Evolutionary conservation across 2,113 vertebrate genomes (phyloP).

Genomic region (Coreoperca whiteheadi): DNA sequence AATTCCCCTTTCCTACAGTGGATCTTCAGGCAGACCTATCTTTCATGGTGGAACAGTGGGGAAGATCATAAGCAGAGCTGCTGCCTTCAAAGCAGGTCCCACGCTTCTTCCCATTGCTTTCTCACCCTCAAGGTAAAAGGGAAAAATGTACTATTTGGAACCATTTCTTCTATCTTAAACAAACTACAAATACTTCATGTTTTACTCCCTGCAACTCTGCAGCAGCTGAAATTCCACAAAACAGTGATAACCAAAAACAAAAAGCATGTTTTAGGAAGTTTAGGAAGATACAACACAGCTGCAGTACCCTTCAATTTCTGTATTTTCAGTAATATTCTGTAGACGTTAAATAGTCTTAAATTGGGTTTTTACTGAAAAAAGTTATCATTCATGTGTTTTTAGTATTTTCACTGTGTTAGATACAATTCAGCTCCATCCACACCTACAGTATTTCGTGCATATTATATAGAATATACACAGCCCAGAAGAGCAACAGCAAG

Average conservation of each 20-base stretch:
- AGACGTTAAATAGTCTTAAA: background rate
- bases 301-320: background rate
- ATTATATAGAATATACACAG: background rate
- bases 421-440: background rate
- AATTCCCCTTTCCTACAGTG: slow-evolving; percentile 59
- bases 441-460: background rate
- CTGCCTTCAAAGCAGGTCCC: slow-evolving; percentile 75
- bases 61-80: slow-evolving; percentile 72
- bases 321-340: background rate
- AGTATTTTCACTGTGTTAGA: background rate
- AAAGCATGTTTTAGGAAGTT: background rate
- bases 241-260: background rate
- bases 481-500: background rate
- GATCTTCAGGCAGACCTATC: slow-evolving; percentile 68
- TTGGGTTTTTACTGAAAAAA: background rate
- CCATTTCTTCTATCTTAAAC: background rate
- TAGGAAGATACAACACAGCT: background rate
- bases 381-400: background rate
- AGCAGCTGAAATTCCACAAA: background rate
- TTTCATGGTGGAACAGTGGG: slow-evolving; percentile 62
- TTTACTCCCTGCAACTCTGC: background rate
- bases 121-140: slow-evolving; percentile 62
- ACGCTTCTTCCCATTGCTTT: slow-evolving; percentile 73
- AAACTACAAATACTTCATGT: background rate
- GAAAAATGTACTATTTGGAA: slow-evolving; percentile 9